Base-by-base conservation (phyloP, 2,797 vertebrate genomes). In the Spinus olivaceus region DNA sequence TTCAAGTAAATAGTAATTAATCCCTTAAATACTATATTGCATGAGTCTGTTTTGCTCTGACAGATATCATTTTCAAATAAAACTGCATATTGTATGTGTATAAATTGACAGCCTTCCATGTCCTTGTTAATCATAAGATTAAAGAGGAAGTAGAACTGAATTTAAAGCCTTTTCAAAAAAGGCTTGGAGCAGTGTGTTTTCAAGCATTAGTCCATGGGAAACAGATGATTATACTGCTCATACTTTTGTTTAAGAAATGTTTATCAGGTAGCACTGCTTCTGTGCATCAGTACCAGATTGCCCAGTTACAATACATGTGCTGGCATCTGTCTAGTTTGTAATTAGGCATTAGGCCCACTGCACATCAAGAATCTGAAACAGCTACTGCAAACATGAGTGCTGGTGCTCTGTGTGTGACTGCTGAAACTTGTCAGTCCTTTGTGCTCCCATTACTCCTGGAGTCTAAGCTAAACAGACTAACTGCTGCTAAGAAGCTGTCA, bases 381-480 rank as follows among this genome's bases (percentile, higher is more conserved):
- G 85, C 89, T 81, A 14, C 41, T 83, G 74, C 57, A 60, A 90
- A 25, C 0, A 2, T 30, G 64, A 79, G 64, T 51, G 66, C 82
- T 81, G 35, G 12, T 72, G 7, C 81, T 54, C 46, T 54, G 70
- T 92, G 80, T 95, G 11, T 65, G 70, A 57, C 63, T 2, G 5
- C 63, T 88, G 88, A 93, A 95, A 92, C 53, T 72, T 93, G 95
- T 92, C 92, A 82, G 81, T 92, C 92, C 71, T 60, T 81, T 82
- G 91, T 96, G 90, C 69, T 89, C 86, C 94, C 93, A 22, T 97
- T 97, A 94, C 94, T 97, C 97, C 93, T 92, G 80, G 91, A 95
- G 92, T 67, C 92, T 96, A 96, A 98, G 95, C 93, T 93, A 95
- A 97, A 93, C 41, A 94, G 97, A 97, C 95, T 87, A 91, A 96